phyloP scores from a whole-genome alignment of 2,113 vertebrate genomes.

The Grammomys surdaster region DNA sequence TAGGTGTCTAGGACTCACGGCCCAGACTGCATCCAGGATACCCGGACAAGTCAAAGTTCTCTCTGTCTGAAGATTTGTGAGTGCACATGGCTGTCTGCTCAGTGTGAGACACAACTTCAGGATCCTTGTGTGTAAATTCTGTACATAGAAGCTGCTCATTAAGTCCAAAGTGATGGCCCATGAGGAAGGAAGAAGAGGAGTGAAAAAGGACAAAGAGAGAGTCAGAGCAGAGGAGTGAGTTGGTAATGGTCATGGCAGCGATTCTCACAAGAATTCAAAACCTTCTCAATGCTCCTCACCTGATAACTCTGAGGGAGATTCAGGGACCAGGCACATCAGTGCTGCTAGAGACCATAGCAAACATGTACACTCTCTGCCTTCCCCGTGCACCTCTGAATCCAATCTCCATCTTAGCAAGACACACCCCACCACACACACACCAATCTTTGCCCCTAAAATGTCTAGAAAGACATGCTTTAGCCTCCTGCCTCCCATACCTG shows the following conservation, averaged over 20 bases:
- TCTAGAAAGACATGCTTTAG: background rate
- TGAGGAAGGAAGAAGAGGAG: background rate
- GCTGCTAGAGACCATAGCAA: background rate
- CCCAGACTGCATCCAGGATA: background rate
- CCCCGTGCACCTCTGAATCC: background rate
- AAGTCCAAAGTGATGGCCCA: background rate
- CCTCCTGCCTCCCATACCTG: background rate
- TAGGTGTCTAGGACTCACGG: slow-evolving; percentile 23
- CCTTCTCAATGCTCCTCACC: background rate
- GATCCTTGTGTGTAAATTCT: background rate
- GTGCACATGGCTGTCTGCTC: slow-evolving; percentile 1
- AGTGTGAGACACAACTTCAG: background rate
- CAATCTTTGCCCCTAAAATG: background rate
- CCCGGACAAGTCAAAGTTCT: slow-evolving; percentile 18
- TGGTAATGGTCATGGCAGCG: too few relatives aligned
- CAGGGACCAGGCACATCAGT: accelerated
- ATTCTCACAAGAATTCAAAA: background rate
- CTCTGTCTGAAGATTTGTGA: slow-evolving; percentile 28
- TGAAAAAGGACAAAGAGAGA: background rate
- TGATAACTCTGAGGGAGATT: accelerated
- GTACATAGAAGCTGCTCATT: accelerated
- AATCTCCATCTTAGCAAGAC: background rate
- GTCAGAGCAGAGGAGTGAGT: too few relatives aligned
- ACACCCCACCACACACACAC: background rate
- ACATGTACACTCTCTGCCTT: background rate